Conservation (phyloP, 2,113 vertebrate species). For the Brachypteracias leptosomus region DNA sequence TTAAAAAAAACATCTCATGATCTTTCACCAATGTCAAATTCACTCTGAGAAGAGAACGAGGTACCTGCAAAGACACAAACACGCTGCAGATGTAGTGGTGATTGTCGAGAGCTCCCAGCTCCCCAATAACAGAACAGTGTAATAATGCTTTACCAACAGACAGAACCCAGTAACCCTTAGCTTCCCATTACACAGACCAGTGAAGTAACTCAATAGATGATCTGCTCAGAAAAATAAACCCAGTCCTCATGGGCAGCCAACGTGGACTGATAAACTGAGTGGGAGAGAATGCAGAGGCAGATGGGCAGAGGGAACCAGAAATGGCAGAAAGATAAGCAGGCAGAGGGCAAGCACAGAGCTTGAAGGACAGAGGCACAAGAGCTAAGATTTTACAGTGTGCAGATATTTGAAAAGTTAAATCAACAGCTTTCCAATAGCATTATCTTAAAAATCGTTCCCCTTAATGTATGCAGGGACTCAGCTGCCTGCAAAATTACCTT, state of each 20-base stretch:
- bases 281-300: constrained; percentile 30
- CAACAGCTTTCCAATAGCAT: constrained; percentile 11
- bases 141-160: not conserved
- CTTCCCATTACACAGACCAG: not conserved
- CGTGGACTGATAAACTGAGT: not conserved
- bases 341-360: constrained; percentile 20
- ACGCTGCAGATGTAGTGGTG: not conserved
- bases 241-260: constrained; percentile 45
- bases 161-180: not conserved
- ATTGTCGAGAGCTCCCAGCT: not conserved
- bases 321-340: constrained; percentile 55
- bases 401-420: constrained; percentile 15
- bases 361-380: constrained; percentile 47
- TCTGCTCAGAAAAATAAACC: constrained; percentile 53
- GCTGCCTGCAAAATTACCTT: constrained; percentile 23
- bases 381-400: not conserved
- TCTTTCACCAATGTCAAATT: not conserved
- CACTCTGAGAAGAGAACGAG: not conserved
- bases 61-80: not conserved
- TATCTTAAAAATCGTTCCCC: not conserved
- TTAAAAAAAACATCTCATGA: not conserved
- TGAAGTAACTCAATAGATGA: not conserved
- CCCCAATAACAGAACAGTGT: not conserved
- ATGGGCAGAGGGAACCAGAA: constrained; percentile 61
- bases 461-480: constrained; percentile 21